A percentile compares a stretch with the other conserved stretches of the same genome.
Evolutionary conservation across 2,113 vertebrate species (phyloP).

Genomic region (Seriola rivoliana): DNA sequence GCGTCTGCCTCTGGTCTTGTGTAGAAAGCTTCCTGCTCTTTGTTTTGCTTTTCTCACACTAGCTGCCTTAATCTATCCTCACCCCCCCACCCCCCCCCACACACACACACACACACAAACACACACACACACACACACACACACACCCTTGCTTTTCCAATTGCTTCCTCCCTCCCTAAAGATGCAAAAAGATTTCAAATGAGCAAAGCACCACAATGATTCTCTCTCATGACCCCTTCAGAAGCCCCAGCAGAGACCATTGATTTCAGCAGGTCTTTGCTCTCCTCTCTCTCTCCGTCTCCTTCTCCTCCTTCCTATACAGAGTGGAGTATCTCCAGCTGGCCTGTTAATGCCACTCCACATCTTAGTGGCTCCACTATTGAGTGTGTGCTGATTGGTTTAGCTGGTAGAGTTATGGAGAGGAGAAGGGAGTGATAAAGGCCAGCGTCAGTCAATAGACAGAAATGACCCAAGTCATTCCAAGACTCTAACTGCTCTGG

Average conservation of each 20-base stretch:
- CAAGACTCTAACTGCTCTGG: conserved; percentile 4
- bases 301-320: conserved; percentile 48
- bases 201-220: conserved; percentile 58
- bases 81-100: neutral
- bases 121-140: no score
- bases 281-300: neutral
- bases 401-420: conserved; percentile 54
- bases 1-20: neutral
- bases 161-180: conserved; percentile 46
- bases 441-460: conserved; percentile 38
- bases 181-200: conserved; percentile 77
- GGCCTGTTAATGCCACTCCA: conserved; percentile 65
- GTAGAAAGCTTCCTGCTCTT: neutral
- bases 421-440: conserved; percentile 31
- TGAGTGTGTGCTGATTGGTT: conserved; percentile 79
- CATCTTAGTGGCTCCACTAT: conserved; percentile 77
- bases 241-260: conserved; percentile 70
- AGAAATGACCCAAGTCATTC: conserved; percentile 26
- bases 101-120: no score
- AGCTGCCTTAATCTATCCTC: neutral
- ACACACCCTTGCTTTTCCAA: neutral
- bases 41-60: neutral
- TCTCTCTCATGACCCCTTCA: conserved; percentile 29
- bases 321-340: conserved; percentile 57
- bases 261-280: conserved; percentile 60